Percentiles rank a stretch among this genome's conserved stretches.
Conservation (phyloP, 2,888 invertebrate genomes). For the Petrolisthes manimaculis region DNA sequence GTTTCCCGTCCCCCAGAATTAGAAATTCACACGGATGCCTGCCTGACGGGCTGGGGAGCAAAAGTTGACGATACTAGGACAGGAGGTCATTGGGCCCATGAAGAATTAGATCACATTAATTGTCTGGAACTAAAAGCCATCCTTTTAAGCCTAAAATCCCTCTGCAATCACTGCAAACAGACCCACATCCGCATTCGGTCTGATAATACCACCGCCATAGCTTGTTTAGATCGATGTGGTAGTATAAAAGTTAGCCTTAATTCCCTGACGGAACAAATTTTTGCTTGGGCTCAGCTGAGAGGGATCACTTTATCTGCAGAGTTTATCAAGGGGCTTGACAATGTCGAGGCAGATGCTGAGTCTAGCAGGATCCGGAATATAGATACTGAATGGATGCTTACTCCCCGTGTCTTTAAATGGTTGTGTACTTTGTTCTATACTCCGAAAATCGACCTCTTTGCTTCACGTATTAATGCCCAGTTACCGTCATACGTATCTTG, state of each 20-base stretch:
- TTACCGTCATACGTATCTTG: not conserved
- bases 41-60: too few species aligned
- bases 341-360: conserved; percentile 14
- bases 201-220: conserved; percentile 12
- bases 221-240: conserved; percentile 3
- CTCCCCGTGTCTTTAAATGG: not conserved
- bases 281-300: conserved; percentile 22
- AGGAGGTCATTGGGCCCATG: too few species aligned
- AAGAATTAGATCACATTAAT: too few species aligned
- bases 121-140: too few species aligned
- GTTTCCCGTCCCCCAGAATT: too few species aligned
- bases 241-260: not conserved
- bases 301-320: conserved; percentile 25
- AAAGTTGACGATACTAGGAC: too few species aligned
- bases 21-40: too few species aligned
- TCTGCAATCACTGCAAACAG: not conserved
- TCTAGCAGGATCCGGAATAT: conserved; percentile 6
- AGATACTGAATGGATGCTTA: not conserved
- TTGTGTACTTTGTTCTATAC: not conserved
- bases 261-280: conserved; percentile 1
- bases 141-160: too few species aligned
- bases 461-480: conserved; percentile 4
- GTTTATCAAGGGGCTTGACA: conserved; percentile 9
- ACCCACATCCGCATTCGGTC: conserved; percentile 13
- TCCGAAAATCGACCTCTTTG: not conserved